Conservation (phyloP, 2,888 invertebrate species). For the Orchestes rusci region DNA sequence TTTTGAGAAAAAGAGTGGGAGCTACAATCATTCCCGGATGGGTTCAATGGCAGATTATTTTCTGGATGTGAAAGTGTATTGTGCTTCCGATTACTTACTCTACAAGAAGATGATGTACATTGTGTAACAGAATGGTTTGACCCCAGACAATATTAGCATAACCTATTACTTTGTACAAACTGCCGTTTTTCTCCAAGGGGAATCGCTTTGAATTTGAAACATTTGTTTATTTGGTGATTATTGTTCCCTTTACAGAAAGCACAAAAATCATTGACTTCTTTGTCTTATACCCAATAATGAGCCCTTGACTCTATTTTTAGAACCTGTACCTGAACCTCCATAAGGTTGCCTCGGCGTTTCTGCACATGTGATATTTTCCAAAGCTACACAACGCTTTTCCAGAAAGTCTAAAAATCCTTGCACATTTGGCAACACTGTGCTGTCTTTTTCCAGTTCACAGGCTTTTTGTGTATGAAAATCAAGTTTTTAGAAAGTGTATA, state of each 20-base stretch:
- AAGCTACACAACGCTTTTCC: background rate
- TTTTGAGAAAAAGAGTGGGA: background rate
- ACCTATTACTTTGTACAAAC: conserved; percentile 6
- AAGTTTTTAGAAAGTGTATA: too few species aligned
- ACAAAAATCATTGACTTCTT: background rate
- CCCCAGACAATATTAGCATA: conserved; percentile 5
- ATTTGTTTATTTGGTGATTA: conserved; percentile 1
- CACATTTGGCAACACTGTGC: too few species aligned
- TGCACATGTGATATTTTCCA: conserved; percentile 7
- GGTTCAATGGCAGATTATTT: background rate
- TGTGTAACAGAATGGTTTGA: conserved; percentile 4
- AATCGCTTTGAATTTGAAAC: conserved; percentile 5
- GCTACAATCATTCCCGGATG: background rate
- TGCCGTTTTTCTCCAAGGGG: conserved; percentile 1
- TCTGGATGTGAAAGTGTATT: background rate
- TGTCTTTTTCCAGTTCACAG: too few species aligned
- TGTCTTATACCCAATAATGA: background rate
- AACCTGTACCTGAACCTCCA: background rate
- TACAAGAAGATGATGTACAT: conserved; percentile 3
- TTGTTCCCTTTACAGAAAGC: conserved; percentile 1
- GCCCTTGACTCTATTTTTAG: background rate
- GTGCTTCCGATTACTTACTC: conserved; percentile 5
- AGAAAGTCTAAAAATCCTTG: too few species aligned
- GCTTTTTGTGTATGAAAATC: too few species aligned
- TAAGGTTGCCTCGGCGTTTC: background rate